A percentile compares a stretch with the other conserved stretches of the same genome.
phyloP scores from a whole-genome alignment of 2,888 invertebrate species.

The Agapetus fuscipes region DNA sequence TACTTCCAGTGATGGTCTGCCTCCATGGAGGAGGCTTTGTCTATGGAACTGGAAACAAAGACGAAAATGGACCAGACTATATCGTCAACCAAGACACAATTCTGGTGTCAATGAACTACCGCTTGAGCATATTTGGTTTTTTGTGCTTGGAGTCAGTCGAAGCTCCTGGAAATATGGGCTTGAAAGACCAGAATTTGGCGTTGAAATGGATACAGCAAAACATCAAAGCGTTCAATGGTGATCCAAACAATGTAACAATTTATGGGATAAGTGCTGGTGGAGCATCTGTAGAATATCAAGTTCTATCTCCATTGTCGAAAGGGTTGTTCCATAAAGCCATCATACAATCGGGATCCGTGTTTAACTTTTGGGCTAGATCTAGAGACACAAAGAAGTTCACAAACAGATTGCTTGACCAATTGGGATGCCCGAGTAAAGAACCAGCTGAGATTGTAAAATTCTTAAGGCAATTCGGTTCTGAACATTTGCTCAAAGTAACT shows the following conservation, averaged over 20 bases:
- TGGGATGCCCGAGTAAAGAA: constrained; percentile 28
- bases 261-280: constrained; percentile 42
- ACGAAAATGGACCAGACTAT: constrained; percentile 38
- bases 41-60: constrained; percentile 34
- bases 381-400: constrained; percentile 31
- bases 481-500: constrained; percentile 8
- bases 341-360: constrained; percentile 35
- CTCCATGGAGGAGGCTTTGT: constrained; percentile 45
- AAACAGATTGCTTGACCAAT: constrained; percentile 34
- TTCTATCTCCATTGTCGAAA: constrained; percentile 33
- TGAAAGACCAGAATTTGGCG: constrained; percentile 40
- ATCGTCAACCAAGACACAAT: constrained; percentile 36
- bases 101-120: constrained; percentile 42
- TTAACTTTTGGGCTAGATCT: constrained; percentile 35
- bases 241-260: constrained; percentile 37
- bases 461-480: constrained; percentile 23
- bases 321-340: constrained; percentile 38
- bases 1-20: constrained; percentile 37
- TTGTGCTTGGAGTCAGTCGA: constrained; percentile 34
- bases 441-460: constrained; percentile 37
- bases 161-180: constrained; percentile 41
- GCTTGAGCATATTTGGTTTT: constrained; percentile 40
- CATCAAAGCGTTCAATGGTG: constrained; percentile 34
- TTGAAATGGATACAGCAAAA: constrained; percentile 38
- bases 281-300: constrained; percentile 34